Conservation (phyloP, 2,113 vertebrate genomes). For the Echinops telfairi region DNA sequence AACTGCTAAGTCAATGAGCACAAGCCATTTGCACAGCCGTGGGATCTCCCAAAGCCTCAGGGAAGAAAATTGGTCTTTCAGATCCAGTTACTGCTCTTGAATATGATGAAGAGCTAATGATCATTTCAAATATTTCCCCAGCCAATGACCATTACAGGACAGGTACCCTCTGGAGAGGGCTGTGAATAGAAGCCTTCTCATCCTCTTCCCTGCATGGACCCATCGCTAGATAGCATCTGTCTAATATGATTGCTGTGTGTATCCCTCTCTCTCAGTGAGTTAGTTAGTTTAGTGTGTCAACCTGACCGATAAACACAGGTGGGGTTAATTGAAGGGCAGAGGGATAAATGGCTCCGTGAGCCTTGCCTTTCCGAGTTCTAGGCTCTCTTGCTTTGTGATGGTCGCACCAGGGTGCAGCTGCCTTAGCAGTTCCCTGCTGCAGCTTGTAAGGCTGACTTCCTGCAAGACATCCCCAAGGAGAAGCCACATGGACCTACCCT, state of each 20-base stretch:
- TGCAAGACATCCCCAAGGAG: no score
- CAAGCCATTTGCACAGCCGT: background rate
- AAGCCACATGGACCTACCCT: no score
- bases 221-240: background rate
- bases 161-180: background rate
- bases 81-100: slow-evolving; percentile 28
- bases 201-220: background rate
- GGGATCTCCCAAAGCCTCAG: background rate
- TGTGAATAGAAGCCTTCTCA: background rate
- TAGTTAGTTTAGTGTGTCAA: no score
- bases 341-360: no score
- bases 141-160: background rate
- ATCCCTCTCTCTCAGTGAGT: slow-evolving; percentile 47
- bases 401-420: no score
- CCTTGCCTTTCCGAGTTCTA: no score
- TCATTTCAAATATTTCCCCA: slow-evolving; percentile 41
- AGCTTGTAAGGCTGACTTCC: no score
- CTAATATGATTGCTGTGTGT: background rate
- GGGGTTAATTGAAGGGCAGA: no score
- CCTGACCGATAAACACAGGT: no score
- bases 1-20: background rate
- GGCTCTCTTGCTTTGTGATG: no score
- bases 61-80: slow-evolving; percentile 26
- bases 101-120: slow-evolving; percentile 33
- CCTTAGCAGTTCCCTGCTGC: no score